phyloP scores from a whole-genome alignment of 1,140 invertebrate species.

The Magallana angulata region DNA sequence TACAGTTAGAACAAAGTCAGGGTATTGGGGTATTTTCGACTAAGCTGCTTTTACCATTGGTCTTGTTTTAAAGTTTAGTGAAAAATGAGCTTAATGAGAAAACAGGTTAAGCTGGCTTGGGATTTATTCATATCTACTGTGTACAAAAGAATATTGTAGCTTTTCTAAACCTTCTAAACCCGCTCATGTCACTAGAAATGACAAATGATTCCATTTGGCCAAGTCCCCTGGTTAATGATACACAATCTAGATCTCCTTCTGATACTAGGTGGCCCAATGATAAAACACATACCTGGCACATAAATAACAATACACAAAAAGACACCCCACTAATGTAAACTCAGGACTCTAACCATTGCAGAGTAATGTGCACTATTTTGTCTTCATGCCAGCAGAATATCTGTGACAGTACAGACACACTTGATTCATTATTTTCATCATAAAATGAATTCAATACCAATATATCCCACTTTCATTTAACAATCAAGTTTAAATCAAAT shows the following conservation, averaged over 20 bases:
- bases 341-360: not conserved
- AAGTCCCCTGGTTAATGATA: slow-evolving; percentile 16
- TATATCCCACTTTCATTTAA: too few species aligned
- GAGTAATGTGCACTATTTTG: not conserved
- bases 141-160: slow-evolving; percentile 29
- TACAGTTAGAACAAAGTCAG: slow-evolving; percentile 9
- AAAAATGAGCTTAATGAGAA: slow-evolving; percentile 29
- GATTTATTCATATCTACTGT: slow-evolving; percentile 25
- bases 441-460: not conserved
- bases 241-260: slow-evolving; percentile 17
- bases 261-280: slow-evolving; percentile 12
- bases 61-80: slow-evolving; percentile 23
- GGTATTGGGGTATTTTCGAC: not conserved
- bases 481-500: too few species aligned
- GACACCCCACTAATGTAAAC: not conserved
- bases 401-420: slow-evolving; percentile 13
- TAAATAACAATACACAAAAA: slow-evolving; percentile 31
- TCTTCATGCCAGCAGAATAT: slow-evolving; percentile 17
- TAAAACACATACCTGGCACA: not conserved
- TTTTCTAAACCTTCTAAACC: slow-evolving; percentile 30
- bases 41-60: slow-evolving; percentile 17
- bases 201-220: slow-evolving; percentile 37
- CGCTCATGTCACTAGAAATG: slow-evolving; percentile 28
- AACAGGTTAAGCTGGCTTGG: slow-evolving; percentile 28
- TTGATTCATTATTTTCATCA: not conserved